These are phyloP conservation scores for Chromis chromis DNA, from an alignment of 2,797 vertebrate species.

Conservation along the genomic window DNA sequence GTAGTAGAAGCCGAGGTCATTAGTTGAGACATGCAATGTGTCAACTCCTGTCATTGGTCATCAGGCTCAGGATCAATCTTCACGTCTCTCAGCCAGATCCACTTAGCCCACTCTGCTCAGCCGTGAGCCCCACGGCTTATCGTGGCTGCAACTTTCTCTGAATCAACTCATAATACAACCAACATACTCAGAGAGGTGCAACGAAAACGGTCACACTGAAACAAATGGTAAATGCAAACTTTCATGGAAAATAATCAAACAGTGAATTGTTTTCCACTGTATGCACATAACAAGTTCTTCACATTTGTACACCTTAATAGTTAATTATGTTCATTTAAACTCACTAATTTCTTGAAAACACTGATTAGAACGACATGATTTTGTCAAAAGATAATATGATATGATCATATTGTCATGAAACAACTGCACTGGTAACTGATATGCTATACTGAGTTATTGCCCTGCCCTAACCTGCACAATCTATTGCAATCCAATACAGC, in stretches of 20 bases:
- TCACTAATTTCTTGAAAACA: neutral
- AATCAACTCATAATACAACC: neutral
- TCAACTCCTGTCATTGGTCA: constrained; percentile 31
- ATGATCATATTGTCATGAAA: constrained; percentile 8
- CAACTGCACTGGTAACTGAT: constrained; percentile 15
- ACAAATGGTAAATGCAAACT: neutral
- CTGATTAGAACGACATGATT: neutral
- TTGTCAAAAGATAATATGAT: neutral
- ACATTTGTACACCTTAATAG: neutral
- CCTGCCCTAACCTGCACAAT: neutral
- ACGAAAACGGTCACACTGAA: neutral
- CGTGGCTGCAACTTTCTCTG: constrained; percentile 32
- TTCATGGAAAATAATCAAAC: neutral
- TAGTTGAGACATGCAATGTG: constrained; percentile 20
- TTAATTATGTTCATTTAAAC: neutral
- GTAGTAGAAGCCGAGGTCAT: constrained; percentile 9
- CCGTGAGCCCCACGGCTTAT: constrained; percentile 24
- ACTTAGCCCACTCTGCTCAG: constrained; percentile 44
- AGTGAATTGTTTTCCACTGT: neutral
- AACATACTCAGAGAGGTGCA: neutral
- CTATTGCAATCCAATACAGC: neutral
- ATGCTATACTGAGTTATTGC: neutral
- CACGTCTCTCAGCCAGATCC: constrained; percentile 47
- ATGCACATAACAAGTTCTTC: neutral
- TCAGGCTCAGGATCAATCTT: constrained; percentile 32